Evolutionary conservation across 2,888 invertebrate genomes (phyloP).

Genomic region (Ommatoiulus sabulosus): DNA sequence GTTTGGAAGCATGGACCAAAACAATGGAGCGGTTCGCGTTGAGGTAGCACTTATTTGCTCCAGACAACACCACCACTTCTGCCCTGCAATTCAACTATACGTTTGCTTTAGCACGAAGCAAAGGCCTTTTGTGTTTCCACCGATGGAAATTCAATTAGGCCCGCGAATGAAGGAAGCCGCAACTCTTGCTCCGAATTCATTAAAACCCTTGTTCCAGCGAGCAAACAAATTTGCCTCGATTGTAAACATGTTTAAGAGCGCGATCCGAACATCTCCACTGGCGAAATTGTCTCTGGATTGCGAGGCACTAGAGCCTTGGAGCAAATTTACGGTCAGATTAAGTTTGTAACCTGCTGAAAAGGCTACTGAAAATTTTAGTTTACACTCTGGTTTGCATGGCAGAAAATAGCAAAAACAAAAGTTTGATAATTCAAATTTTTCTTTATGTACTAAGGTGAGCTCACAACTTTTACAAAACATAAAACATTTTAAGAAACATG

Average conservation of each 20-base stretch:
- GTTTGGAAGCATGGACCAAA: background rate
- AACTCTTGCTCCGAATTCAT: background rate
- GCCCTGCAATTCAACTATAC: background rate
- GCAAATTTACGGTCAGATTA: background rate
- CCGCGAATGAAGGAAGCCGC: background rate
- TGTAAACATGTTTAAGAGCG: background rate
- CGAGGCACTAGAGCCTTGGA: too few relatives aligned
- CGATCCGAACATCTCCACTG: background rate
- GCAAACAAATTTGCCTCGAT: background rate
- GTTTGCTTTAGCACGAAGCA: background rate
- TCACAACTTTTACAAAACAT: too few relatives aligned
- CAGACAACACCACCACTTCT: background rate
- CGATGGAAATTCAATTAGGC: slow-evolving; percentile 21
- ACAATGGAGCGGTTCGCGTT: slow-evolving; percentile 11
- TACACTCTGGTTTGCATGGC: too few relatives aligned
- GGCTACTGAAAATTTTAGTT: too few relatives aligned
- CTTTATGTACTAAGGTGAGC: too few relatives aligned
- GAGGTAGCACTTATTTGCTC: slow-evolving; percentile 32
- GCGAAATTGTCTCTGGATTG: too few relatives aligned
- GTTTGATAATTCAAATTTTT: too few relatives aligned
- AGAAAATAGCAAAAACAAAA: too few relatives aligned
- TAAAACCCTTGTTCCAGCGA: slow-evolving; percentile 9
- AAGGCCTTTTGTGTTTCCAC: background rate
- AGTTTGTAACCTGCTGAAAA: too few relatives aligned
- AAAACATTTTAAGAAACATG: too few relatives aligned